Evolutionary conservation across 1,140 invertebrate species (phyloP), one percentile per base, ranked within the genome.

Genomic region (Calycopis cecrops): DNA sequence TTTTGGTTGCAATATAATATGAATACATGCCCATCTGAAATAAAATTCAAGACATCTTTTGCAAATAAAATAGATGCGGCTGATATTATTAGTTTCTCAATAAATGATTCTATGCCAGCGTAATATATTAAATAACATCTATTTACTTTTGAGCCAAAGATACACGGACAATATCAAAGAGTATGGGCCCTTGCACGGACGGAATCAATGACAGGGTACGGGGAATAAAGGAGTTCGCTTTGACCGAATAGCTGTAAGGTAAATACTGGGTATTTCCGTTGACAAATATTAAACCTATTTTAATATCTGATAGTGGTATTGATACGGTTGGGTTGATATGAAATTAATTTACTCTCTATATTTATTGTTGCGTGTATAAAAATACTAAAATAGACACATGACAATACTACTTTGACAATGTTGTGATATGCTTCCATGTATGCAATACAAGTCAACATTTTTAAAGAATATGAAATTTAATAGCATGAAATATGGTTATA

Each of bases 181-280:
- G 51, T 52, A 49, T 53, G 21, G 61, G 57, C 47, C 37, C 35
- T 50, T 34, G 49, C 57, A 54, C 52, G 33, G 16, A 44, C 16
- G 14, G 38, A 16, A 44, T 44, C 40, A 44, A 44, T 44, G 40
- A 28, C 21, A 28, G 16, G 14, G 40, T 44, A 44, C 14, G 14
- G 14, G 14, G 65, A 71, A 76, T 76, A 72, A 79, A 75, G 73
- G 70, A 71, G 64, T 70, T 63, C 61, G 66, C 73, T 76, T 71
- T 70, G 64, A 62, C 73, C 71, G 70, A 69, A 73, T 69, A 65
- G 65, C 63, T 65, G 65, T 69, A 59, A 66, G 70, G 71, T 67
- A 78, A 76, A 80, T 75, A 78, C 67, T 63, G 55, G 63, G 53
- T 62, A 65, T 67, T 77, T 75, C 72, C 75, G 71, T 71, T 65